Evolutionary conservation across 2,797 vertebrate species (phyloP).

Genomic region (Picus viridis): DNA sequence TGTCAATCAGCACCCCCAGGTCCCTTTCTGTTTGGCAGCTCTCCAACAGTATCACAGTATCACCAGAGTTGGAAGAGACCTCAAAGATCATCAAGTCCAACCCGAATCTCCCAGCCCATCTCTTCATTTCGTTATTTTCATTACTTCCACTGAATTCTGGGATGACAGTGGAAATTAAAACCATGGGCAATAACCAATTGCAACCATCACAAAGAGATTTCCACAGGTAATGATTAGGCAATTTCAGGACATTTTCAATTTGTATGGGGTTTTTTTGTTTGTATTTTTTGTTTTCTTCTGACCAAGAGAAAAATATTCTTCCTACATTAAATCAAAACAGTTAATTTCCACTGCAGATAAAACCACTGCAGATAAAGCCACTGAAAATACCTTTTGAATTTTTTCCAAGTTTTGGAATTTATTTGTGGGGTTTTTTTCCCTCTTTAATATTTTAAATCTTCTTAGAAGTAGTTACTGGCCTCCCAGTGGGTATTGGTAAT

Average conservation of each 20-base stretch:
- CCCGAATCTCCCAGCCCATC: neutral
- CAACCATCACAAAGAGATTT: neutral
- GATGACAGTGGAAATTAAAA: slow-evolving; percentile 8
- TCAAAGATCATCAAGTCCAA: too few relatives aligned
- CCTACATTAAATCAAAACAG: neutral
- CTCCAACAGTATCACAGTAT: too few relatives aligned
- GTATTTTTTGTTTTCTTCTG: neutral
- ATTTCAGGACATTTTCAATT: neutral
- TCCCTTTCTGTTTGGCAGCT: too few relatives aligned
- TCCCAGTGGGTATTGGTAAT: slow-evolving; percentile 30
- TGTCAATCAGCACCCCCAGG: too few relatives aligned
- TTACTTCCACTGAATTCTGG: neutral
- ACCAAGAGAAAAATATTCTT: neutral
- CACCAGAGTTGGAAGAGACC: too few relatives aligned
- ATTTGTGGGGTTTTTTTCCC: neutral
- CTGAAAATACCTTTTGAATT: slow-evolving; percentile 50
- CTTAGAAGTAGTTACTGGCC: slow-evolving; percentile 40
- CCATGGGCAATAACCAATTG: neutral
- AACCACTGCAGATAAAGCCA: neutral
- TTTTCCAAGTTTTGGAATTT: neutral
- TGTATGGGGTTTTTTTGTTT: neutral
- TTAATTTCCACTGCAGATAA: slow-evolving; percentile 23
- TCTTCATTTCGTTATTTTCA: neutral
- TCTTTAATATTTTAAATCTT: slow-evolving; percentile 45
- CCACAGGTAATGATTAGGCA: neutral